phyloP scores from a whole-genome alignment of 1,140 invertebrate species.

The Rhysida immarginata region DNA sequence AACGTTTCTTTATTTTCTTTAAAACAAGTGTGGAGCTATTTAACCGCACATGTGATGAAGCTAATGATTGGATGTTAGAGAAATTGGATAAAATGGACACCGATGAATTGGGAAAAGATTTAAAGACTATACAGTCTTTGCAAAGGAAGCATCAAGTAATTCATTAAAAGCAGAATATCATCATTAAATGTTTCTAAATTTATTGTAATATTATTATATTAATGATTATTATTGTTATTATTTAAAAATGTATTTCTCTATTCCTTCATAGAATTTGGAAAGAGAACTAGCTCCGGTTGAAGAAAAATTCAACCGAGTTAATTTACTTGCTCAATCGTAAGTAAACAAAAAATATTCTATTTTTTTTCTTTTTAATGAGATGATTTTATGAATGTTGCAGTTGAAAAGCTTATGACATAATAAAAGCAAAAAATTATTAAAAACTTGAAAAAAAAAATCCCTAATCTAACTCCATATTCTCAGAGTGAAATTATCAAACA shows the following conservation, averaged over 20 bases:
- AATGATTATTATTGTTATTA: background rate
- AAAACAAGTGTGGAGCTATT: conserved; percentile 90
- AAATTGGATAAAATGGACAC: conserved; percentile 61
- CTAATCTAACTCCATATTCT: too few relatives aligned
- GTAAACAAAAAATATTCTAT: too few relatives aligned
- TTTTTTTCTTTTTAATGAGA: too few relatives aligned
- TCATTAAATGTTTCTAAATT: too few relatives aligned
- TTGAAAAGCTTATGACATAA: too few relatives aligned
- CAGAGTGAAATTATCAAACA: too few relatives aligned
- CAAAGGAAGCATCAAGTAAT: conserved; percentile 55
- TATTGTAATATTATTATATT: background rate
- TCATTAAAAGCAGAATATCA: too few relatives aligned
- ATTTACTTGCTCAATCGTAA: conserved; percentile 59
- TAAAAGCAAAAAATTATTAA: background rate
- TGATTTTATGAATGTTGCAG: too few relatives aligned
- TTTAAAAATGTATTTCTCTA: too few relatives aligned
- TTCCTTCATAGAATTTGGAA: conserved; percentile 51
- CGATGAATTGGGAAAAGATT: conserved; percentile 59
- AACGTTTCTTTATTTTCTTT: too few relatives aligned
- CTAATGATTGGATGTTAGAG: conserved; percentile 84
- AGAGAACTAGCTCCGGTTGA: conserved; percentile 73
- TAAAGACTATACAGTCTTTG: conserved; percentile 77
- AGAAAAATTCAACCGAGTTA: conserved; percentile 71
- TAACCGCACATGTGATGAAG: conserved; percentile 80
- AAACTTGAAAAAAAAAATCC: too few relatives aligned